Conservation (phyloP, 2,113 vertebrate genomes). For the Pterocles gutturalis region DNA sequence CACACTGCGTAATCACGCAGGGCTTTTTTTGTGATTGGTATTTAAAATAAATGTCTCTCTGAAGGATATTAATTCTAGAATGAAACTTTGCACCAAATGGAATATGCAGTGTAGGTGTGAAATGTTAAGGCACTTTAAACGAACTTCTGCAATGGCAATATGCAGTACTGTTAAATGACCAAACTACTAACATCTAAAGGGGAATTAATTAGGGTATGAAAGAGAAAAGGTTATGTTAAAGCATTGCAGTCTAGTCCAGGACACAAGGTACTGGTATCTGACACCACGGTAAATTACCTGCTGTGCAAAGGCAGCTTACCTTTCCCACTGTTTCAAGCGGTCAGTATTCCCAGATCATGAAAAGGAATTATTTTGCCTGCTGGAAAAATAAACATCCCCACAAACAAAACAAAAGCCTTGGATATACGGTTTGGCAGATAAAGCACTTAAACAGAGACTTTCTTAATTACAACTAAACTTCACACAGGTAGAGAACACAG, state of each 20-base stretch:
- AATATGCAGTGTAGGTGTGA: neutral
- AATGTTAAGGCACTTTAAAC: neutral
- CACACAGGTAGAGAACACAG: rapidly evolving
- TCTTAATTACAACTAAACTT: neutral
- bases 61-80: neutral
- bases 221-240: neutral
- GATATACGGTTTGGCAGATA: neutral
- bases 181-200: neutral
- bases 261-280: neutral
- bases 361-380: neutral
- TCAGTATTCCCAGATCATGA: rapidly evolving
- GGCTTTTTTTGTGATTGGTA: neutral
- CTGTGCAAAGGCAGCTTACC: neutral
- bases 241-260: neutral
- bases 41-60: neutral
- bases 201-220: neutral
- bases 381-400: neutral
- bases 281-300: neutral
- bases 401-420: neutral
- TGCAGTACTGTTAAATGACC: neutral
- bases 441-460: neutral
- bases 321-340: neutral
- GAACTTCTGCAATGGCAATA: neutral
- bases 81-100: neutral
- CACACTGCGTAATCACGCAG: neutral